Base-by-base conservation (phyloP, 2,113 vertebrate genomes). In the Salvelinus fontinalis region DNA sequence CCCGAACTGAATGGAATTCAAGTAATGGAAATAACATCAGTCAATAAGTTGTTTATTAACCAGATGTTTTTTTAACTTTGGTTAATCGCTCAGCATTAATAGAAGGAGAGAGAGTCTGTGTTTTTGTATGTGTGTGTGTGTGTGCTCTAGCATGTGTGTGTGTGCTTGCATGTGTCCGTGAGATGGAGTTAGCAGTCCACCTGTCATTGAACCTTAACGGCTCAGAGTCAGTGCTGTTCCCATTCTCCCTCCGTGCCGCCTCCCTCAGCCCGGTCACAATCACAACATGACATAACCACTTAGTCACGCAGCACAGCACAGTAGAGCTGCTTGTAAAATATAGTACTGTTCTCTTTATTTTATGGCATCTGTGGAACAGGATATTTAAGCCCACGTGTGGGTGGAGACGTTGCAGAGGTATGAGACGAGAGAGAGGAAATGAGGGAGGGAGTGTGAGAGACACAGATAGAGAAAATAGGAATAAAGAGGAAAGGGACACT, bases 381-480 rank as follows among this genome's bases (percentile, higher is more conserved):
- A 81, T 87, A 82, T 87, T 87, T 89, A 81, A 4, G 75, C 84
- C 78, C 75, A 26, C n/a, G 73, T 81, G 88, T 85, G 83, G 86
- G 85, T 60, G 85, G 78, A 73, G 79, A 74, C 59, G 74, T 31
- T 20, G 67, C 34, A 34, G 67, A 69, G 34, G 31, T 69, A 69
- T 44, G 67, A 69, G 34, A 69, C 2, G 8, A 44, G 67, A 39
- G 67, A 3, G 54, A 20, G 54, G 54, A 8, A 20, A 20, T 18
- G 54, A 57, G 54, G 20, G 54, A 20, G 54, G 34, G 39, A 11
- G 39, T 44, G 31, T 44, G 31, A 68, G 67, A 34, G 67, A 68
- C 16, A 68, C 20, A 68, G 29, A 68, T 64, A 73, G 60, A 77
- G 81, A 75, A 27, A 68, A 75, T 14, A 80, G 85, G 84, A 75